Conservation (phyloP, 2,113 vertebrate genomes). For the Oenanthe oenanthe region DNA sequence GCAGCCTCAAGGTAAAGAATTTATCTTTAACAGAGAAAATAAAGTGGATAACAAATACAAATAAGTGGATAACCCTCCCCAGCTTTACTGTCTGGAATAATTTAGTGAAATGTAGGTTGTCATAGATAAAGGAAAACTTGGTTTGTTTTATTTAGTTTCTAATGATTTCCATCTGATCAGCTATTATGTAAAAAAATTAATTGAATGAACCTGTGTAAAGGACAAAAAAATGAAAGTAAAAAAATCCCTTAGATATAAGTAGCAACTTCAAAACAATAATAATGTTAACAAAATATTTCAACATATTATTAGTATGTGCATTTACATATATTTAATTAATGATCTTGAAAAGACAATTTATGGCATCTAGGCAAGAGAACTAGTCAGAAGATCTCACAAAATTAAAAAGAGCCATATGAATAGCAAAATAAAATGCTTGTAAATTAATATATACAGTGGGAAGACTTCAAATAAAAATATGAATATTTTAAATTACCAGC, state of each 20-base stretch:
- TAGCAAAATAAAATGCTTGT: neutral
- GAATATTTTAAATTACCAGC: neutral
- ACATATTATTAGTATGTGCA: neutral
- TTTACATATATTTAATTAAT: neutral
- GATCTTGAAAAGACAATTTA: neutral
- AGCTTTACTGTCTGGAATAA: neutral
- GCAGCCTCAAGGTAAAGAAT: neutral
- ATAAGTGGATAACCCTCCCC: neutral
- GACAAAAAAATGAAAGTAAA: neutral
- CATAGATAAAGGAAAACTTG: neutral
- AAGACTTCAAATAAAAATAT: neutral
- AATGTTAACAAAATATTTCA: neutral
- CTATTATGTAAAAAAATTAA: neutral
- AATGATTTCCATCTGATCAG: neutral
- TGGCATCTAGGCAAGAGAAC: neutral
- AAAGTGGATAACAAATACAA: neutral
- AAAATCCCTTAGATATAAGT: neutral
- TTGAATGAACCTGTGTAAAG: neutral
- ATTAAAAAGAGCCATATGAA: neutral
- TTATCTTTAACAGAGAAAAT: neutral
- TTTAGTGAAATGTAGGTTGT: neutral
- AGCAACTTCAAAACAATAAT: neutral
- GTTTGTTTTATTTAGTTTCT: neutral
- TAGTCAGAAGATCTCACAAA: neutral
- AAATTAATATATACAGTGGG: neutral